Conservation (phyloP, 2,113 vertebrate species). For the Lanius collurio region DNA sequence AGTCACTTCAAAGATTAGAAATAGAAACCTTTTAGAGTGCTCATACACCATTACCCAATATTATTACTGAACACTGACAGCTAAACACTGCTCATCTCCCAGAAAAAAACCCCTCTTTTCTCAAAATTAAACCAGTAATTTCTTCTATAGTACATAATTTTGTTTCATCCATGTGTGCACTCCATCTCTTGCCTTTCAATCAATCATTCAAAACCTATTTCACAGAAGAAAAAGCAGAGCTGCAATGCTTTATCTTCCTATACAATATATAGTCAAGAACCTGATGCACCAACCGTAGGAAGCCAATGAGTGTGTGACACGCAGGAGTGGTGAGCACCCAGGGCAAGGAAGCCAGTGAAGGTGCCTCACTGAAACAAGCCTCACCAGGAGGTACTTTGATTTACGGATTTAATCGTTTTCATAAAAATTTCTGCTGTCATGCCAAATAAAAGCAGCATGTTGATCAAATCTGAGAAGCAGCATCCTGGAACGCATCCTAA, state of each 20-base stretch:
- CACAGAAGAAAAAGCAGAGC: not conserved
- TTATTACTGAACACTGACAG: not conserved
- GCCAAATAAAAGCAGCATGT: not conserved
- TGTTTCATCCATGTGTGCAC: not conserved
- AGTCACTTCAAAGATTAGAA: not conserved
- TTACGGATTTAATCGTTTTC: not conserved
- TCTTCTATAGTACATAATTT: not conserved
- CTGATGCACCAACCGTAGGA: fast-evolving
- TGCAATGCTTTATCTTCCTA: not conserved
- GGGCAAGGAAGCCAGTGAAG: not conserved
- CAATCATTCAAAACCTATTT: not conserved
- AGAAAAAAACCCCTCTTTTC: fast-evolving
- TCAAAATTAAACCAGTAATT: not conserved
- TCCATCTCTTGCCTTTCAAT: not conserved
- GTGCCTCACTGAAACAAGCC: not conserved
- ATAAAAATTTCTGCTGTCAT: not conserved
- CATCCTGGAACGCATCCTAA: not conserved
- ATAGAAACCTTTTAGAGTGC: slow-evolving; percentile 11
- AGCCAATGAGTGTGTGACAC: fast-evolving
- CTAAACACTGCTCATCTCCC: not conserved
- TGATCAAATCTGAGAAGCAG: not conserved
- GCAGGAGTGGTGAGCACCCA: fast-evolving
- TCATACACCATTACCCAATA: not conserved
- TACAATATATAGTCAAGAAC: not conserved
- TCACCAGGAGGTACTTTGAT: not conserved